Evolutionary conservation across 2,113 vertebrate species (phyloP).

Genomic region (Chaenogobius annularis): DNA sequence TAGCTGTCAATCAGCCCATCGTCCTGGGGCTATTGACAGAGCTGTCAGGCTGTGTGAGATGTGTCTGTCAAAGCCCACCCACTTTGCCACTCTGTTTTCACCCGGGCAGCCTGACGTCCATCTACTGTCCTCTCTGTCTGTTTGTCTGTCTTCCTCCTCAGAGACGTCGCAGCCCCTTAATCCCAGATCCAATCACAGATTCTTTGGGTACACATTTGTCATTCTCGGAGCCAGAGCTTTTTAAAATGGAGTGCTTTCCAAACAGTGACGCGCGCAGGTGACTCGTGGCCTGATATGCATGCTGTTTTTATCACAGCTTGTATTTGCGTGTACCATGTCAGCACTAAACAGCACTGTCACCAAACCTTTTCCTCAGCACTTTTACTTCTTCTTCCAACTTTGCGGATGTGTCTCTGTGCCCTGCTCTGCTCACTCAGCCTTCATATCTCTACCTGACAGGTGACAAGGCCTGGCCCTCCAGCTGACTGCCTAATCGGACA

Average conservation of each 20-base stretch:
- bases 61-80: slow-evolving; percentile 80
- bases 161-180: slow-evolving; percentile 66
- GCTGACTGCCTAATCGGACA: slow-evolving; percentile 98
- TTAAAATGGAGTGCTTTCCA: slow-evolving; percentile 55
- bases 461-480: slow-evolving; percentile 90
- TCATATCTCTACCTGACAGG: slow-evolving; percentile 93
- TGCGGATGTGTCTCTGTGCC: slow-evolving; percentile 16
- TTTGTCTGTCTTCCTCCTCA: slow-evolving; percentile 54
- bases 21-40: slow-evolving; percentile 85
- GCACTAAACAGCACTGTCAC: slow-evolving; percentile 59
- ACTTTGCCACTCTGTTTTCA: slow-evolving; percentile 65
- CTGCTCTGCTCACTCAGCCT: slow-evolving; percentile 76
- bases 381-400: slow-evolving; percentile 17
- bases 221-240: slow-evolving; percentile 58
- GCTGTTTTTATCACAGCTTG: slow-evolving; percentile 30
- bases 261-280: slow-evolving; percentile 59
- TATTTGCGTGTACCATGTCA: slow-evolving; percentile 35
- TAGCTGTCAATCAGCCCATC: slow-evolving; percentile 85
- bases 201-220: slow-evolving; percentile 68
- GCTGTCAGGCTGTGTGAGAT: slow-evolving; percentile 81
- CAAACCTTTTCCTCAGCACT: slow-evolving; percentile 13
- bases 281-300: slow-evolving; percentile 44
- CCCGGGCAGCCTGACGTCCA: slow-evolving; percentile 67
- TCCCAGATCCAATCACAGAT: slow-evolving; percentile 72
- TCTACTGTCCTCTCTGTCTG: slow-evolving; percentile 73